Evolutionary conservation across 2,113 vertebrate species (phyloP), one percentile per base, ranked within the genome.

Genomic region (Melanerpes formicivorus): DNA sequence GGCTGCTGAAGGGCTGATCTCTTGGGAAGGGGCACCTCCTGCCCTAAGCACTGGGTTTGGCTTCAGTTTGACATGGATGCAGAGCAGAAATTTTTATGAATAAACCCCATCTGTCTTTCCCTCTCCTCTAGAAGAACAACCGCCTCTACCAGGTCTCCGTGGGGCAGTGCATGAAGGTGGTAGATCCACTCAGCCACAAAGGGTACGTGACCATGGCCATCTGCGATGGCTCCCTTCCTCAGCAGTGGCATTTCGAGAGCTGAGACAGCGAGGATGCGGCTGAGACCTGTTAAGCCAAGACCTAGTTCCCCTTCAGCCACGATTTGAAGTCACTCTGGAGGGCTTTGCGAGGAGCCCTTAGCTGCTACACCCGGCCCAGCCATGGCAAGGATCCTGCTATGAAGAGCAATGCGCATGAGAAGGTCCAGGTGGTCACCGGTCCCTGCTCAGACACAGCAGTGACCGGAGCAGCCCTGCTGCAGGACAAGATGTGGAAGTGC

Each of bases 111-210:
- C 59, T 87, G 54, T 81, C 27, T 74, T 23, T 16, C 19, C 77
- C 22, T 80, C 55, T 56, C 64, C 90, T 90, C 3, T 59, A 99
- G 99, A 99, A 98, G 19, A 98, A 98, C 30, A 98, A 96, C 78
- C 98, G 99, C 18, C 97, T 99, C 34, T 99, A 99, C 96, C 99
- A 99, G 97, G 99, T 99, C 54, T 99, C 99, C 0, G 99, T 98
- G 14, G 99, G 99, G 40, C 99, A 99, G 97, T 99, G 99, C 97
- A 97, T 99, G 91, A 97, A 98, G 7, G 97, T 97, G 15, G 92
- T 96, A 0, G 98, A 98, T 64, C 98, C 98, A 0, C 77, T 96
- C 6, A 98, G 98, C 87, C 97, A 95, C 52, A 98, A 98, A 86
- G 99, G 99, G 52, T 98, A 98, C 1, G 98, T 99, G 40, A 95